Conservation (phyloP, 2,888 invertebrate genomes). For the Eustalomyia histrio region DNA sequence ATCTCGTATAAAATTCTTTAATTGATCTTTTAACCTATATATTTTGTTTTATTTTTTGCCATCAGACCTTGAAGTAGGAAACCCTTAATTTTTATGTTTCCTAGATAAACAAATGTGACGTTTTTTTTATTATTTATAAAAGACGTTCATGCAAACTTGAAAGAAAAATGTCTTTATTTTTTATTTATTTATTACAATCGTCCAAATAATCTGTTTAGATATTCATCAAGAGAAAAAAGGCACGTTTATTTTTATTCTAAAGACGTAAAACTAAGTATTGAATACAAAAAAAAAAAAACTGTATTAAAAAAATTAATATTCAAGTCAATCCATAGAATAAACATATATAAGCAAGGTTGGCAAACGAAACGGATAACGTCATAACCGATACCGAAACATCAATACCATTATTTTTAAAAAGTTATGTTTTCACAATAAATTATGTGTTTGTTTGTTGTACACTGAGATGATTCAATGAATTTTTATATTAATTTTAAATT, state of each 20-base stretch:
- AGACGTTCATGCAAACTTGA: conserved; percentile 10
- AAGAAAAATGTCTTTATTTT: too few relatives aligned
- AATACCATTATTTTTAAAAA: too few relatives aligned
- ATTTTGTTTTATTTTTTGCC: background rate
- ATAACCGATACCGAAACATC: too few relatives aligned
- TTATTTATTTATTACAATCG: conserved; percentile 17
- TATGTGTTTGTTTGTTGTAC: too few relatives aligned
- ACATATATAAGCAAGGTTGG: too few relatives aligned
- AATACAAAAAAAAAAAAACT: background rate
- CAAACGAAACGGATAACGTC: too few relatives aligned
- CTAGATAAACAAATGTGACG: conserved; percentile 3
- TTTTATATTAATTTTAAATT: too few relatives aligned
- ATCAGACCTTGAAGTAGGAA: conserved; percentile 25
- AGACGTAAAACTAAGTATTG: conserved; percentile 11
- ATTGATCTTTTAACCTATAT: background rate
- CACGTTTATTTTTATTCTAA: background rate
- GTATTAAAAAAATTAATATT: background rate
- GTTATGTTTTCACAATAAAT: too few relatives aligned
- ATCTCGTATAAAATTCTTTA: background rate
- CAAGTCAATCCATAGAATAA: background rate
- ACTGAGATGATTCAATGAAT: too few relatives aligned
- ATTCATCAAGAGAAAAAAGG: conserved; percentile 4
- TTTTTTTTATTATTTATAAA: conserved; percentile 10
- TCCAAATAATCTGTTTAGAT: background rate
- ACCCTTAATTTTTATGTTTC: conserved; percentile 18